phyloP scores from a whole-genome alignment of 2,113 vertebrate species.

The Fulica atra region DNA sequence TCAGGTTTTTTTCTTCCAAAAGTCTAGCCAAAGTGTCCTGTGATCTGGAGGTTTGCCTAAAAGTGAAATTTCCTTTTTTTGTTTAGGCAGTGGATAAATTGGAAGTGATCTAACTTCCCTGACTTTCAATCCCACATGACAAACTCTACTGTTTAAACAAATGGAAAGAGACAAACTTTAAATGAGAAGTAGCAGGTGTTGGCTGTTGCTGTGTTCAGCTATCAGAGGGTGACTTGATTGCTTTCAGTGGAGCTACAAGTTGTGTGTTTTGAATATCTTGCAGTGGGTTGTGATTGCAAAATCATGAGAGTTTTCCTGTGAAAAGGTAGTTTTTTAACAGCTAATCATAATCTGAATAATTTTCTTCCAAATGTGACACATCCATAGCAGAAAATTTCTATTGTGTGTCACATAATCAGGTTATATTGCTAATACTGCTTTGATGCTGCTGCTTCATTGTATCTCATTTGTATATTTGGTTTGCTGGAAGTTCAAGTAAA shows the following conservation, averaged over 20 bases:
- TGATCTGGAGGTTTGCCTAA: background rate
- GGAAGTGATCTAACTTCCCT: background rate
- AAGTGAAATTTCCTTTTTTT: background rate
- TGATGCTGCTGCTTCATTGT: background rate
- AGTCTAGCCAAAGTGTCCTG: background rate
- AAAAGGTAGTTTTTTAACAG: slow-evolving; percentile 15
- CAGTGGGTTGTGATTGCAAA: slow-evolving; percentile 12
- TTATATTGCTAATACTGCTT: slow-evolving; percentile 37
- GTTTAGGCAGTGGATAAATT: background rate
- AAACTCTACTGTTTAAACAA: background rate
- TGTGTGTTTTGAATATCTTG: background rate
- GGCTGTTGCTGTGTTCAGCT: background rate
- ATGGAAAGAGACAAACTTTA: background rate
- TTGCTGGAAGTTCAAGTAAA: slow-evolving; percentile 45
- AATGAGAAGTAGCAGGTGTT: background rate
- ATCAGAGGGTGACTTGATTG: background rate
- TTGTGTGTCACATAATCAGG: slow-evolving; percentile 24
- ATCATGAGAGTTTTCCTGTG: background rate
- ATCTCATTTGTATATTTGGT: slow-evolving; percentile 42
- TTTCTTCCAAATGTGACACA: slow-evolving; percentile 21
- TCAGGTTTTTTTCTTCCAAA: background rate
- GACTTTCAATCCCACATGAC: background rate
- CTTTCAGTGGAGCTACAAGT: background rate
- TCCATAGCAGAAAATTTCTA: background rate
- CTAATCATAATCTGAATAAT: slow-evolving; percentile 31